Evolutionary conservation across 2,797 vertebrate genomes (phyloP).

Genomic region (Erpetoichthys calabaricus): DNA sequence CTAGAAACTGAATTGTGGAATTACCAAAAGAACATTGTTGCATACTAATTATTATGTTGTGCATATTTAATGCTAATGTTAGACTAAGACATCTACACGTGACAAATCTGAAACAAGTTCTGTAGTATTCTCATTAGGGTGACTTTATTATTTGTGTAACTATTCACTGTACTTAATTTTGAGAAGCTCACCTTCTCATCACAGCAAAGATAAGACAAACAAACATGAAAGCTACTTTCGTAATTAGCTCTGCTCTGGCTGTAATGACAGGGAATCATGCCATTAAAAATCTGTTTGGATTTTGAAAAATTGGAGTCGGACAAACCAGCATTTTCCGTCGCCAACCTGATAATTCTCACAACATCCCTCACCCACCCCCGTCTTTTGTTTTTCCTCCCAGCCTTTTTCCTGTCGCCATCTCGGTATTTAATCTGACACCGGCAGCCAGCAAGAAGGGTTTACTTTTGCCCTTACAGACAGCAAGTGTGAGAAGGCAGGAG

Average conservation of each 20-base stretch:
- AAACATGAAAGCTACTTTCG: constrained; percentile 82
- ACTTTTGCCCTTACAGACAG: constrained; percentile 72
- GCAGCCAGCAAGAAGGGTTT: constrained; percentile 84
- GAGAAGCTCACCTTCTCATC: constrained; percentile 67
- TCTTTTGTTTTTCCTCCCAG: constrained; percentile 91
- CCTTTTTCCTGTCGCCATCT: constrained; percentile 98
- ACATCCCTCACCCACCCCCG: constrained; percentile 52
- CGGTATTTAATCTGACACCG: constrained; percentile 96
- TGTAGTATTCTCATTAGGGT: too few relatives aligned
- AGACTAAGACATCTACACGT: too few relatives aligned
- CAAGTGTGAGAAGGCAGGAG: constrained; percentile 28
- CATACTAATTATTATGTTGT: too few relatives aligned
- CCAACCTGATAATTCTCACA: constrained; percentile 66
- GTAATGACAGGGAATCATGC: constrained; percentile 86
- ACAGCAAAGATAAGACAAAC: constrained; percentile 62
- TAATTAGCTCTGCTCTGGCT: constrained; percentile 80
- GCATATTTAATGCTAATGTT: too few relatives aligned
- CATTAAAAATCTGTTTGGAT: constrained; percentile 89
- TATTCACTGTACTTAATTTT: constrained; percentile 30
- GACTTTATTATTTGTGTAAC: too few relatives aligned
- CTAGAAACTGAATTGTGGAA: too few relatives aligned
- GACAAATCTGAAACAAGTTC: too few relatives aligned
- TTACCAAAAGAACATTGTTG: too few relatives aligned
- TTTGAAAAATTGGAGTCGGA: constrained; percentile 81
- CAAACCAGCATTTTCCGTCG: constrained; percentile 90